A percentile compares a stretch with the other conserved stretches of the same genome.
These are phyloP conservation scores for Molossus alvarezi DNA, from an alignment of 2,797 vertebrate species.

Conservation along the genomic window DNA sequence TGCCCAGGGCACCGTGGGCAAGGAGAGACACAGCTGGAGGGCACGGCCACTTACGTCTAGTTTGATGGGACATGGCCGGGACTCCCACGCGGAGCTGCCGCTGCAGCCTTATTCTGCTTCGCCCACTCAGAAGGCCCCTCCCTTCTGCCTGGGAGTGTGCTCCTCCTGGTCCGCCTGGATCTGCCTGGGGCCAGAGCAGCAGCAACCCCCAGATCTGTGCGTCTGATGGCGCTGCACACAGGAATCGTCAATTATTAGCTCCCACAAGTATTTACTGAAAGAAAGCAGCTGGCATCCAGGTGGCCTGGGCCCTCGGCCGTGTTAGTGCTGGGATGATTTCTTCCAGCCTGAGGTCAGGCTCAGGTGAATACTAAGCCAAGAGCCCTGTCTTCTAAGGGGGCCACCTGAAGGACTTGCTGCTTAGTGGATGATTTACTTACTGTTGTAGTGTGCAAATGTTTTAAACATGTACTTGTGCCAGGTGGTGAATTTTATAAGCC, in stretches of 20 bases:
- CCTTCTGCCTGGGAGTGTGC: neutral
- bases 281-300: fast-evolving
- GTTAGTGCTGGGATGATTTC: neutral
- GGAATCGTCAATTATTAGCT: neutral
- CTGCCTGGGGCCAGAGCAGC: fast-evolving
- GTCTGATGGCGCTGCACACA: neutral
- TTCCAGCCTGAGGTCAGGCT: neutral
- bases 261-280: neutral
- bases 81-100: no score
- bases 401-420: neutral
- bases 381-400: neutral
- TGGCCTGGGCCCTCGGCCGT: neutral
- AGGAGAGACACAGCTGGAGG: no score
- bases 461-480: neutral
- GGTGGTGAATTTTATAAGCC: conserved; percentile 37
- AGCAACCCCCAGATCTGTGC: no score
- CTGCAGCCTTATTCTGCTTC: neutral
- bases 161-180: neutral
- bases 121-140: no score
- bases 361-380: neutral
- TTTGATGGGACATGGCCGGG: fast-evolving
- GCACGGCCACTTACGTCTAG: neutral
- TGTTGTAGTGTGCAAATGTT: neutral
- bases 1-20: fast-evolving
- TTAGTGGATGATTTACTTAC: neutral